A percentile compares a stretch with the other conserved stretches of the same genome.
These are phyloP conservation scores for Naja naja DNA, from an alignment of 2,113 vertebrate genomes.

Conservation along the genomic window DNA sequence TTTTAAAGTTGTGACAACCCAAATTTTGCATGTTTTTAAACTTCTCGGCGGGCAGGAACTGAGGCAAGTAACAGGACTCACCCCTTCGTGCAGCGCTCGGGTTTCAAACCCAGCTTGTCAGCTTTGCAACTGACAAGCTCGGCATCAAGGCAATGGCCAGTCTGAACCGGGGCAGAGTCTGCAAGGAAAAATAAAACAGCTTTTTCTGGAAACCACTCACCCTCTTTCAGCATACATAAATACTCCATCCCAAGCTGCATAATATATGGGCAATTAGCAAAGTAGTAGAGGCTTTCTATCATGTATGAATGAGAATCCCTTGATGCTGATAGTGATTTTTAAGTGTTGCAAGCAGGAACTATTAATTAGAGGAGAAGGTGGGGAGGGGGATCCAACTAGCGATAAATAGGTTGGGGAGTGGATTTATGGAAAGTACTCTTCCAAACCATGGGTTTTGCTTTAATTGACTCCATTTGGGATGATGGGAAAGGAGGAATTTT, in stretches of 20 bases:
- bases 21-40: too few species aligned
- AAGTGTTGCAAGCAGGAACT: background rate
- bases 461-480: background rate
- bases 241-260: background rate
- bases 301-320: background rate
- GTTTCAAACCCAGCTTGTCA: too few species aligned
- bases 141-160: background rate
- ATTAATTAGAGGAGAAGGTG: background rate
- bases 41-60: too few species aligned
- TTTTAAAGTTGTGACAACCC: too few species aligned
- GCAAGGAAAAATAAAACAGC: background rate
- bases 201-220: background rate
- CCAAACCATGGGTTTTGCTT: background rate
- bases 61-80: too few species aligned
- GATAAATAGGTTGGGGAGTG: background rate
- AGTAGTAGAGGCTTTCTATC: too few species aligned
- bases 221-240: background rate
- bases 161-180: background rate
- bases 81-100: rapidly evolving
- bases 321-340: background rate
- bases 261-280: background rate
- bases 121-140: too few species aligned
- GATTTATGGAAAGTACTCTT: background rate
- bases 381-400: background rate
- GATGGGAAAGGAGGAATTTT: background rate